These are phyloP conservation scores for Neolamprologus modestus DNA, from an alignment of 2,113 vertebrate genomes.

Conservation along the genomic window DNA sequence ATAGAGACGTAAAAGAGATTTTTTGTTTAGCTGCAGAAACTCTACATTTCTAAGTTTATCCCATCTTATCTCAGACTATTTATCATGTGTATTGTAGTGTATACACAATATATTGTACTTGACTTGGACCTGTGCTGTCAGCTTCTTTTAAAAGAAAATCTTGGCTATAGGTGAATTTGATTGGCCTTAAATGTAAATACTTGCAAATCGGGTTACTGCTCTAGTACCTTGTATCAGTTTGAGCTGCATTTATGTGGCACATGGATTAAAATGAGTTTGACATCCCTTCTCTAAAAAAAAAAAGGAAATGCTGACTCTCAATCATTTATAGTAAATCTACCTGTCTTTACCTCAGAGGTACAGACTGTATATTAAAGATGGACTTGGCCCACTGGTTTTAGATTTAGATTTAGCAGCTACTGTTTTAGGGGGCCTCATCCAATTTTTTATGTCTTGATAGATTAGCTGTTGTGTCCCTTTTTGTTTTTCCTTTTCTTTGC, in stretches of 20 bases:
- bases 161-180: not conserved
- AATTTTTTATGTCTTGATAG: not conserved
- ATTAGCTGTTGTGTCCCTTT: not conserved
- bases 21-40: not conserved
- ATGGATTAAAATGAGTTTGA: not conserved
- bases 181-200: not conserved
- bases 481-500: accelerated
- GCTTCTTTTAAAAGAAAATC: not conserved
- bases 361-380: not conserved
- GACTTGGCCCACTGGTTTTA: accelerated
- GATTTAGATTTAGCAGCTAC: not conserved
- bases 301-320: not conserved
- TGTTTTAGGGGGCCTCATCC: not conserved
- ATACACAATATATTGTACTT: not conserved
- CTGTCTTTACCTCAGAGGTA: not conserved
- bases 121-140: not conserved
- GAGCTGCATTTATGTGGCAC: not conserved
- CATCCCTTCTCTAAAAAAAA: not conserved
- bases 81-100: accelerated
- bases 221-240: not conserved
- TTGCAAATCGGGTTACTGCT: accelerated
- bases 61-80: not conserved
- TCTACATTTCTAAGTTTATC: not conserved
- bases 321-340: not conserved
- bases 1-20: not conserved